Conservation (phyloP, 2,113 vertebrate species). For the Catagonus wagneri region DNA sequence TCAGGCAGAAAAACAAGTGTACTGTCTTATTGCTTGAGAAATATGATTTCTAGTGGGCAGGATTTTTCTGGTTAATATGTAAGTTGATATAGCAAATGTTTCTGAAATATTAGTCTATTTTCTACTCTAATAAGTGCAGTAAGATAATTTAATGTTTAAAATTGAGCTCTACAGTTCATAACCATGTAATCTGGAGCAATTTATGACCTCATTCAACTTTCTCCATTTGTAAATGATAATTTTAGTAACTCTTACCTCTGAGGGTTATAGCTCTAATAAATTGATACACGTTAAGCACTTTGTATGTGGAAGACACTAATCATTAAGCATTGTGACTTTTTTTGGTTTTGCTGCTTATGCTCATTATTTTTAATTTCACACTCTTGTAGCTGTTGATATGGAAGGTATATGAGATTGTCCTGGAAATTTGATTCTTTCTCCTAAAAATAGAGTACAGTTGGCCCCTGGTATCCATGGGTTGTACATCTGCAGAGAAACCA, state of each 20-base stretch:
- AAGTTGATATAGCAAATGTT: not conserved
- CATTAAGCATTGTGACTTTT: not conserved
- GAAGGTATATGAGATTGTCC: not conserved
- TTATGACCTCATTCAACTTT: not conserved
- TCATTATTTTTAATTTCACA: not conserved
- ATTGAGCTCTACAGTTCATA: not conserved
- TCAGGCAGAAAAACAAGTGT: not conserved
- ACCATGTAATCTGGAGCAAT: not conserved
- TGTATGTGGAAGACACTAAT: not conserved
- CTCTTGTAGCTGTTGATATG: not conserved
- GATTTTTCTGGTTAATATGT: not conserved
- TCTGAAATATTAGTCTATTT: slow-evolving; percentile 48
- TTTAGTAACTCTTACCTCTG: not conserved
- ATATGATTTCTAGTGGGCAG: not conserved
- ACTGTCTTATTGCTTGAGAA: not conserved
- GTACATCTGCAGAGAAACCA: not conserved
- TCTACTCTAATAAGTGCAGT: not conserved
- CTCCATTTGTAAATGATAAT: slow-evolving; percentile 8
- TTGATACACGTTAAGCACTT: not conserved
- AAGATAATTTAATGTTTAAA: slow-evolving; percentile 2
- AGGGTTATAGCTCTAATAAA: slow-evolving; percentile 9
- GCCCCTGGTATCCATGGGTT: not conserved
- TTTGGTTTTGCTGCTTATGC: not conserved
- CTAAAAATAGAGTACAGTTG: not conserved
- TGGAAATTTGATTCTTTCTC: not conserved